A percentile compares a stretch with the other conserved stretches of the same genome.
phyloP scores from a whole-genome alignment of 2,113 vertebrate species.

The Actinemys pallida region DNA sequence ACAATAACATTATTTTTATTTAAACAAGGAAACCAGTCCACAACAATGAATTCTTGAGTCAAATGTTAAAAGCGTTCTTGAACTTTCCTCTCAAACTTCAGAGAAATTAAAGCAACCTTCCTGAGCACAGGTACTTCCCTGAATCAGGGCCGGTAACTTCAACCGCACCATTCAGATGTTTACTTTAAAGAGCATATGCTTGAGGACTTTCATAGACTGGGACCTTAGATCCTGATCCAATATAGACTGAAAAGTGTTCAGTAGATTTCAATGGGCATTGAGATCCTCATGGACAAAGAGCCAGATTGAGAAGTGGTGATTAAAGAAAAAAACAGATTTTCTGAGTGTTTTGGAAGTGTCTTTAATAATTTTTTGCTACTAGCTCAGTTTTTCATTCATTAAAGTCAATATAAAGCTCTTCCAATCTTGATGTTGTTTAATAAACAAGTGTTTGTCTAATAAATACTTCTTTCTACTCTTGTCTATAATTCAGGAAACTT shows the following conservation, averaged over 20 bases:
- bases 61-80: neutral
- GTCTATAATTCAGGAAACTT: conserved; percentile 47
- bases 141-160: neutral
- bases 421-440: conserved; percentile 39
- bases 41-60: neutral
- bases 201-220: neutral
- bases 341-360: neutral
- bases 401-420: neutral
- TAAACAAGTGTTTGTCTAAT: conserved; percentile 55
- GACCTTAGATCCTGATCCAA: neutral
- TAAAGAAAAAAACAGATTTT: accelerated
- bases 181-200: neutral
- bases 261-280: neutral
- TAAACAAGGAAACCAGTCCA: neutral
- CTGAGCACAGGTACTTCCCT: neutral
- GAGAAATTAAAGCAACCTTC: accelerated
- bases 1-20: neutral
- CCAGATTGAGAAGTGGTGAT: neutral
- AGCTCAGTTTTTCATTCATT: conserved; percentile 1
- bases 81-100: accelerated
- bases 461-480: conserved; percentile 37
- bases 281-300: neutral
- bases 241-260: neutral
- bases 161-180: neutral
- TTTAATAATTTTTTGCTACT: neutral